Evolutionary conservation across 2,888 invertebrate species (phyloP).

Genomic region (Notodonta ziczac): DNA sequence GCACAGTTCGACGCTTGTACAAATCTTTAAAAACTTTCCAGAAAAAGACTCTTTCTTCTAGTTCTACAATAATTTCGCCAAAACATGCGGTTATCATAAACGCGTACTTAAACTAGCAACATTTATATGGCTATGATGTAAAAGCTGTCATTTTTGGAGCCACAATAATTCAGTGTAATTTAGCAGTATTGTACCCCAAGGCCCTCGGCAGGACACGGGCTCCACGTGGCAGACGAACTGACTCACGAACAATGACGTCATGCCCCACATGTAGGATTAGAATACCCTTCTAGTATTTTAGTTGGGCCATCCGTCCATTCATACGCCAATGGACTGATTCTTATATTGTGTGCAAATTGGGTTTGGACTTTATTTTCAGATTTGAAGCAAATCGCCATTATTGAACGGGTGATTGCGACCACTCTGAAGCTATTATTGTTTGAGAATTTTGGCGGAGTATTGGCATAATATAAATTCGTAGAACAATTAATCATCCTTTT

Average conservation of each 20-base stretch:
- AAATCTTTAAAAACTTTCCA: background rate
- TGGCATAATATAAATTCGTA: background rate
- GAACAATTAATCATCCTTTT: too few relatives aligned
- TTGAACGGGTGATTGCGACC: too few relatives aligned
- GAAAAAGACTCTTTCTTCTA: background rate
- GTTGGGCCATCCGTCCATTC: constrained; percentile 72
- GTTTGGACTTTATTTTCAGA: constrained; percentile 7
- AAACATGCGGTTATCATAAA: background rate
- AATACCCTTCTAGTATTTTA: constrained; percentile 56
- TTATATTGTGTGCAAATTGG: constrained; percentile 67
- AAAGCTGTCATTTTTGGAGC: constrained; percentile 27
- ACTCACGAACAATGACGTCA: constrained; percentile 50
- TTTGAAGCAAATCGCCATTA: too few relatives aligned
- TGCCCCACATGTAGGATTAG: constrained; percentile 40
- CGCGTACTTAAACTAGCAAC: background rate
- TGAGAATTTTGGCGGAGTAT: background rate
- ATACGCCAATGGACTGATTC: constrained; percentile 46
- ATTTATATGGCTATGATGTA: background rate
- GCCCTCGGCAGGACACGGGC: constrained; percentile 52
- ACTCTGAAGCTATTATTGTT: constrained; percentile 18
- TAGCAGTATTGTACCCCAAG: constrained; percentile 44
- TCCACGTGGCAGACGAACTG: constrained; percentile 39
- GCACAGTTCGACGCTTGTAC: background rate
- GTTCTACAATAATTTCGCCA: constrained; percentile 8
- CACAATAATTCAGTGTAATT: constrained; percentile 43